These are phyloP conservation scores for Oreotragus oreotragus DNA, from an alignment of 2,113 vertebrate species.

Conservation along the genomic window DNA sequence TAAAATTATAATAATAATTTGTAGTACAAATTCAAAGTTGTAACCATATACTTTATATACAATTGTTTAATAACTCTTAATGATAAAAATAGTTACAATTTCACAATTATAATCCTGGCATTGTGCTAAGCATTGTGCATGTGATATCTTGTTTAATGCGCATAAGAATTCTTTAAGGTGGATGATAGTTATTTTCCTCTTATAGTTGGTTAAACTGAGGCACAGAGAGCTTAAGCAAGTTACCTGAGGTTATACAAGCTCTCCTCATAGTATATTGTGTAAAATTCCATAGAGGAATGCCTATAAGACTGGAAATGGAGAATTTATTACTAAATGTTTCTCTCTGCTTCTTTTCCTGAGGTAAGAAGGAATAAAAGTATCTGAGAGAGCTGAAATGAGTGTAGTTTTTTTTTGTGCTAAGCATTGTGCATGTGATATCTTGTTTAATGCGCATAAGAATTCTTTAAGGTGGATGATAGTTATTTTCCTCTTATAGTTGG, in stretches of 20 bases:
- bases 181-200: background rate
- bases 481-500: background rate
- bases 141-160: background rate
- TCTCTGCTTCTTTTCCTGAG: background rate
- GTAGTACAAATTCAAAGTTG: background rate
- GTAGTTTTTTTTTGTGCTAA: background rate
- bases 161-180: background rate
- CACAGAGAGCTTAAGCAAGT: background rate
- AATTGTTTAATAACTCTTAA: background rate
- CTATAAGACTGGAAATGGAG: background rate
- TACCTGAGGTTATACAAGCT: background rate
- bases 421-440: background rate
- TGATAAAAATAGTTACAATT: constrained; percentile 3
- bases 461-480: background rate
- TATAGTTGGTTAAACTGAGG: background rate
- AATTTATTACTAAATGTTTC: background rate
- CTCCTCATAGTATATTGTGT: background rate
- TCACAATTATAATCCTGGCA: background rate
- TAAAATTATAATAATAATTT: background rate
- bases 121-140: background rate
- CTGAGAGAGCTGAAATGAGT: background rate
- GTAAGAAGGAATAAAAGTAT: background rate
- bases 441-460: background rate
- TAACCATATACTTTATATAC: background rate
- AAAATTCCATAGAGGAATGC: background rate